phyloP scores from a whole-genome alignment of 92 coral and sea anemone genomes.

The Meandrina meandrites region DNA sequence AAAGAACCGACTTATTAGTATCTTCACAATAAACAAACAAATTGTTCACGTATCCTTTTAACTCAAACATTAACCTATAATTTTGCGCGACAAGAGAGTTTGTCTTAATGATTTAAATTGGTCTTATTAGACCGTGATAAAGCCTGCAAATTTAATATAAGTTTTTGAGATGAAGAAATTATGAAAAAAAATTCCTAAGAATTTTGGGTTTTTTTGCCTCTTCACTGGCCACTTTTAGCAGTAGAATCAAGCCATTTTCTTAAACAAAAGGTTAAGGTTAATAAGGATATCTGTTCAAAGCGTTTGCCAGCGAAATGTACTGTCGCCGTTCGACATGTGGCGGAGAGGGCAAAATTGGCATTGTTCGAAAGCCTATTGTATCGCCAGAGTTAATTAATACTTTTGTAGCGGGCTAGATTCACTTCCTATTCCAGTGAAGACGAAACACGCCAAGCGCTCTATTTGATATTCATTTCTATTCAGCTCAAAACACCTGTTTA shows the following conservation, averaged over 20 bases:
- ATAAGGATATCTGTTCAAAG: constrained; percentile 19
- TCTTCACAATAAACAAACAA: constrained; percentile 91
- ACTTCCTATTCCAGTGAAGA: constrained; percentile 55
- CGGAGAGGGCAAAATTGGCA: constrained; percentile 45
- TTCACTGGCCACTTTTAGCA: neutral
- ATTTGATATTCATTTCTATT: constrained; percentile 52
- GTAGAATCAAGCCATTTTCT: neutral
- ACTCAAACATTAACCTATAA: constrained; percentile 84
- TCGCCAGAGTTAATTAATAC: constrained; percentile 84
- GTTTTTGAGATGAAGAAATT: constrained; percentile 53
- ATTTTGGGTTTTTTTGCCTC: neutral
- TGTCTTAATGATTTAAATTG: constrained; percentile 81
- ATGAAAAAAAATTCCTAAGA: constrained; percentile 16
- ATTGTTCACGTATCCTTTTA: constrained; percentile 83
- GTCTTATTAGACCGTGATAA: constrained; percentile 70
- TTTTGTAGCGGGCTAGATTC: constrained; percentile 68
- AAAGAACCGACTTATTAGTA: constrained; percentile 79
- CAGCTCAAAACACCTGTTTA: constrained; percentile 59
- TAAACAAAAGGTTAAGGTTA: neutral
- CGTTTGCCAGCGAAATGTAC: constrained; percentile 51
- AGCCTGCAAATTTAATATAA: constrained; percentile 63
- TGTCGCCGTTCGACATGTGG: constrained; percentile 58
- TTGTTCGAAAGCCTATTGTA: constrained; percentile 71
- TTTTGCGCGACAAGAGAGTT: constrained; percentile 69
- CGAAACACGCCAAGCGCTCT: constrained; percentile 67